phyloP scores from a whole-genome alignment of 2,113 vertebrate genomes.

The Phrynosoma platyrhinos region DNA sequence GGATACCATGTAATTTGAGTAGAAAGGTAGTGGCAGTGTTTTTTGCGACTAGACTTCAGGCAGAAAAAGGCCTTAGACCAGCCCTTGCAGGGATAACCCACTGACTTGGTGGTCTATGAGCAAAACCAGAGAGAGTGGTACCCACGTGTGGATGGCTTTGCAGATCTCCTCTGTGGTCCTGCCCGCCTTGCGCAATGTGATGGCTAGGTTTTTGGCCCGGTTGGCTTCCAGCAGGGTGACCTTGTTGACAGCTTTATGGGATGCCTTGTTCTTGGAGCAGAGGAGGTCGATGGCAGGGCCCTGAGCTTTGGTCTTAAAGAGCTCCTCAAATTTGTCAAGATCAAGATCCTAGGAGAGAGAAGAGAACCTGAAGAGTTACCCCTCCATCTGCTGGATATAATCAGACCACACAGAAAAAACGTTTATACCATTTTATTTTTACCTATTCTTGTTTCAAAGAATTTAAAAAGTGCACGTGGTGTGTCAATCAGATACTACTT shows the following conservation, averaged over 20 bases:
- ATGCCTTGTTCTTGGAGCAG: slow-evolving; percentile 89
- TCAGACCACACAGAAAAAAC: not conserved
- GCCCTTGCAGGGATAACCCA: not conserved
- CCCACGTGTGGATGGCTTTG: slow-evolving; percentile 92
- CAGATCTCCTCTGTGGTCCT: slow-evolving; percentile 93
- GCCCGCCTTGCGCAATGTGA: slow-evolving; percentile 93
- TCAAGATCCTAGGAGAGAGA: slow-evolving; percentile 86
- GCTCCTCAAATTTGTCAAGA: slow-evolving; percentile 94
- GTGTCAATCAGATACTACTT: not conserved
- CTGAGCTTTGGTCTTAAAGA: slow-evolving; percentile 97
- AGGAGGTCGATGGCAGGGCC: slow-evolving; percentile 88
- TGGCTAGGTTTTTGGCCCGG: slow-evolving; percentile 96
- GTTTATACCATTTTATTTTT: no score
- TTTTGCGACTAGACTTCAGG: not conserved
- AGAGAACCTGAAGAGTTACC: not conserved
- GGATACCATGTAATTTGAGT: not conserved
- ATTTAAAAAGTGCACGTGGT: no score
- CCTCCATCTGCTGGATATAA: not conserved
- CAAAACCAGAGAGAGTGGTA: no score
- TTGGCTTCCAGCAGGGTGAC: slow-evolving; percentile 93
- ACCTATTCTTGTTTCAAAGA: no score
- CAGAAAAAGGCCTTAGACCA: not conserved
- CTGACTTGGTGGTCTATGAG: not conserved
- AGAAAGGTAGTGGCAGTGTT: not conserved
- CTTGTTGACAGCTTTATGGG: slow-evolving; percentile 87